Evolutionary conservation across 2,797 vertebrate genomes (phyloP).

Genomic region (Alectoris magna): DNA sequence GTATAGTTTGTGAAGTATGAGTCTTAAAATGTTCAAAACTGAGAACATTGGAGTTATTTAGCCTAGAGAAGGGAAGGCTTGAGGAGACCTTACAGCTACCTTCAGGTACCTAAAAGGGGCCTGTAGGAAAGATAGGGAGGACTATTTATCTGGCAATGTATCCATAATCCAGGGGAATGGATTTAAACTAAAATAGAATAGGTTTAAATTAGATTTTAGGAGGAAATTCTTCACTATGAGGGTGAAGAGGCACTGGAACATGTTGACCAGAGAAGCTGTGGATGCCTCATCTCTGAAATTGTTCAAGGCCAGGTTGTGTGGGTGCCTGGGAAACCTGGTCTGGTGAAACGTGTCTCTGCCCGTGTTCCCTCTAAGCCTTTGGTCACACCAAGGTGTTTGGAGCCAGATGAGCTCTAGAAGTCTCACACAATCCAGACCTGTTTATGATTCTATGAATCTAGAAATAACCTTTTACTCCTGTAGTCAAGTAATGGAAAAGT

Average conservation of each 20-base stretch:
- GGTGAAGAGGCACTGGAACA: not conserved
- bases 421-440: not conserved
- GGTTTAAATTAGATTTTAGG: not conserved
- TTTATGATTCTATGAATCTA: not conserved
- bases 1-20: not conserved
- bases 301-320: not conserved
- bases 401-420: not conserved
- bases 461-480: rapidly evolving
- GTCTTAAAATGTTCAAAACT: not conserved
- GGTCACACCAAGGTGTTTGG: not conserved
- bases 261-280: not conserved
- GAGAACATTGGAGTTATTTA: not conserved
- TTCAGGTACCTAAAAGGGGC: not conserved
- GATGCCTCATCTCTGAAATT: not conserved
- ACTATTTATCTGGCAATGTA: not conserved
- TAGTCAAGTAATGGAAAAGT: not conserved
- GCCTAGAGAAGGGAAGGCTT: not conserved
- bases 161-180: not conserved
- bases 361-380: too few relatives aligned
- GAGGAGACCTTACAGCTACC: not conserved
- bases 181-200: not conserved
- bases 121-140: not conserved
- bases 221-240: not conserved
- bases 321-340: not conserved
- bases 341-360: not conserved